Evolutionary conservation across 2,113 vertebrate species (phyloP).

Genomic region (Eulemur rufifrons): DNA sequence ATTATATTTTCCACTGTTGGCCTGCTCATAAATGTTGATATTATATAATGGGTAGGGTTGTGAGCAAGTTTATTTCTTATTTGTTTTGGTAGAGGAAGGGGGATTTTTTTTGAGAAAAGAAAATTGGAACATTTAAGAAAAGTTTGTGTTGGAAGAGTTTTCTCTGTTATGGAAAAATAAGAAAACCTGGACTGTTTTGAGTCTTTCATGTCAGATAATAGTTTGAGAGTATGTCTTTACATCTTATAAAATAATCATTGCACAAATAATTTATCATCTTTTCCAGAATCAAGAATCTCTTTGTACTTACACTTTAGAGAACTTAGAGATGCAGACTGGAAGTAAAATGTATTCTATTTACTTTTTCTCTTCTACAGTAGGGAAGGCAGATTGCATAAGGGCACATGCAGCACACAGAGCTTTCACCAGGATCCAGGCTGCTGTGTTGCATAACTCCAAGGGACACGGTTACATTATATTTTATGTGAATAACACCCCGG

Average conservation of each 20-base stretch:
- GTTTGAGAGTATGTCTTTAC: constrained; percentile 39
- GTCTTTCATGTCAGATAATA: constrained; percentile 35
- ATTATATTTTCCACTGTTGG: constrained; percentile 9
- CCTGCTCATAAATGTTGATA: constrained; percentile 31
- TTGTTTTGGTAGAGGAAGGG: constrained; percentile 40
- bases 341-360: background rate
- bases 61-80: constrained; percentile 48
- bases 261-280: constrained; percentile 36
- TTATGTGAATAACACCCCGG: background rate
- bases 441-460: background rate
- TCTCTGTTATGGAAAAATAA: constrained; percentile 52
- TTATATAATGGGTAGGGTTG: background rate
- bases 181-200: constrained; percentile 42
- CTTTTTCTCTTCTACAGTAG: background rate
- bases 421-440: background rate
- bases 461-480: background rate
- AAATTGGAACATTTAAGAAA: constrained; percentile 52
- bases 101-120: constrained; percentile 24
- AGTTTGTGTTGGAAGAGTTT: constrained; percentile 3
- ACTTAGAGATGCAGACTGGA: background rate
- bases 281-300: constrained; percentile 45
- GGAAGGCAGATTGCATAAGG: background rate
- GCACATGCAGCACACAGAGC: background rate
- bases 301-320: background rate
- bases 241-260: constrained; percentile 44